Evolutionary conservation across 2,113 vertebrate species (phyloP).

Genomic region (Hemibagrus wyckioides): DNA sequence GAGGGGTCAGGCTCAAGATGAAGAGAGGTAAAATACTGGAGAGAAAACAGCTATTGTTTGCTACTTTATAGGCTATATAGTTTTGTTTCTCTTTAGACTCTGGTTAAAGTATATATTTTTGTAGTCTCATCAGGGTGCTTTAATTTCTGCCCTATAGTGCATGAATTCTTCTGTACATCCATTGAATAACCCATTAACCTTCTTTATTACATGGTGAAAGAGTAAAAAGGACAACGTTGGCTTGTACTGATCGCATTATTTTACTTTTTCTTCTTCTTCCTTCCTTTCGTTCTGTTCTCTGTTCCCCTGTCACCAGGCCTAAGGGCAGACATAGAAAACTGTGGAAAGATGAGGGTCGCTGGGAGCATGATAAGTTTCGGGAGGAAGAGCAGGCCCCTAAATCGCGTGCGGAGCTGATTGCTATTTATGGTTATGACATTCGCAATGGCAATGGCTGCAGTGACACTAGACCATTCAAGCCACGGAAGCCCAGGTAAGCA

Average conservation of each 20-base stretch:
- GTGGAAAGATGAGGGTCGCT: conserved; percentile 97
- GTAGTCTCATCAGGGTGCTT: background rate
- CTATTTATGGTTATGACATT: conserved; percentile 96
- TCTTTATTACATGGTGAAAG: background rate
- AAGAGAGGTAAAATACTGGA: conserved; percentile 79
- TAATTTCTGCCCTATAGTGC: background rate
- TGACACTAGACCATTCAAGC: conserved; percentile 78
- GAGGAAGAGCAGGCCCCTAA: conserved; percentile 98
- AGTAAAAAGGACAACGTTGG: background rate
- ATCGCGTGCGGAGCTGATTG: conserved; percentile 90
- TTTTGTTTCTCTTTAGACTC: background rate
- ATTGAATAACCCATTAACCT: background rate
- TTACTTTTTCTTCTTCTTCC: background rate
- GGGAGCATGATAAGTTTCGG: conserved; percentile 94
- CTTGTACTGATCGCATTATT: background rate
- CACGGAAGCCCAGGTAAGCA: conserved; percentile 83
- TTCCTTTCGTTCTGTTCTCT: background rate
- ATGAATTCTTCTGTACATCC: background rate
- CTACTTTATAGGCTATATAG: background rate
- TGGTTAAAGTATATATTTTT: background rate
- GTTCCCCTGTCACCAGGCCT: conserved; percentile 71
- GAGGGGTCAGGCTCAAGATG: conserved; percentile 89
- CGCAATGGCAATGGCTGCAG: conserved; percentile 82
- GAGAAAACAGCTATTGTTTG: background rate
- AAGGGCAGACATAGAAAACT: conserved; percentile 92